These are phyloP conservation scores for Asarcornis scutulata DNA, from an alignment of 2,113 vertebrate species.

Conservation along the genomic window DNA sequence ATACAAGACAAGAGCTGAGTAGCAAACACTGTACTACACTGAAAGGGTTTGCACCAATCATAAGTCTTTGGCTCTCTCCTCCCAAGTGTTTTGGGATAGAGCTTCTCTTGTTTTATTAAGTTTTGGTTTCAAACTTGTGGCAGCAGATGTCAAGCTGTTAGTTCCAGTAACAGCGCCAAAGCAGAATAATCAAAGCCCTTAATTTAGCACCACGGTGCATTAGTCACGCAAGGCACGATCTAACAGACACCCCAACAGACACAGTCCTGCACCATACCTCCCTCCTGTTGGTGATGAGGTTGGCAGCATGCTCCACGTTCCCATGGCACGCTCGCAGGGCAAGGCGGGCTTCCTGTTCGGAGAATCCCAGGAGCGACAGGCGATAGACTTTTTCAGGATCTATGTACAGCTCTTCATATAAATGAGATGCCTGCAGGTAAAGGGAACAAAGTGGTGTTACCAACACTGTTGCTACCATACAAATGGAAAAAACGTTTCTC, in stretches of 20 bases:
- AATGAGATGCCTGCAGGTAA: constrained; percentile 78
- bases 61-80: not conserved
- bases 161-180: not conserved
- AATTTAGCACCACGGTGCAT: not conserved
- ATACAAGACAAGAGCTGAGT: fast-evolving
- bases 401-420: constrained; percentile 82
- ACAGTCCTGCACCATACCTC: constrained; percentile 75
- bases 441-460: not conserved
- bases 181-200: not conserved
- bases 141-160: not conserved
- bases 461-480: not conserved
- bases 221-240: not conserved
- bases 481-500: not conserved
- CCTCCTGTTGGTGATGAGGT: constrained; percentile 85
- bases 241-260: not conserved
- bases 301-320: constrained; percentile 83
- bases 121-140: not conserved
- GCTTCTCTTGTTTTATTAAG: not conserved
- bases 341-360: constrained; percentile 89
- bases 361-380: constrained; percentile 88
- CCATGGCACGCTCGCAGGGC: constrained; percentile 90
- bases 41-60: not conserved
- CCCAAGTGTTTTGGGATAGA: not conserved
- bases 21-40: not conserved
- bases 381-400: constrained; percentile 86